These are phyloP conservation scores for Phortica variegata DNA, from an alignment of 1,140 invertebrate genomes.

Conservation along the genomic window DNA sequence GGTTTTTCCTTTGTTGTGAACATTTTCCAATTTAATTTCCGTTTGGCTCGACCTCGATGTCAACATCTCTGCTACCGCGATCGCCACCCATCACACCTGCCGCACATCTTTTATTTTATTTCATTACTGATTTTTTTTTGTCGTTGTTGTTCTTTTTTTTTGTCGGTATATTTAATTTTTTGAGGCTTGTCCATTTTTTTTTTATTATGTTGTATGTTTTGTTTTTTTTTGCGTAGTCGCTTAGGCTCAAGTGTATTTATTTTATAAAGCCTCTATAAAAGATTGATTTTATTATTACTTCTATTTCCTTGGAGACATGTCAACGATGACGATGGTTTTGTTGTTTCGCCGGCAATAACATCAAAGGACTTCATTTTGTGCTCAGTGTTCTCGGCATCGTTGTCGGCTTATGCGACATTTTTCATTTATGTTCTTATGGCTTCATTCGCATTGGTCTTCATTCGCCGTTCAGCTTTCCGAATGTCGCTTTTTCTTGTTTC, in stretches of 20 bases:
- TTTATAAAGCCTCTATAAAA: conserved; percentile 19
- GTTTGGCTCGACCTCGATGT: no score
- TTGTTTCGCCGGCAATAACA: conserved; percentile 22
- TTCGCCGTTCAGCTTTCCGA: no score
- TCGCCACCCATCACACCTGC: conserved; percentile 10
- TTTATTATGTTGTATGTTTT: conserved; percentile 4
- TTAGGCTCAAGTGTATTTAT: conserved; percentile 23
- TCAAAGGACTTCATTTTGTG: conserved; percentile 40
- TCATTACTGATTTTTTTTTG: conserved; percentile 30
- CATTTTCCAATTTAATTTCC: conserved; percentile 24
- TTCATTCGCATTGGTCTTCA: conserved; percentile 20
- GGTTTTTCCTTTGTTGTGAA: conserved; percentile 24
- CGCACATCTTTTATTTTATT: conserved; percentile 33
- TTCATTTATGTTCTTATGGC: conserved; percentile 39
- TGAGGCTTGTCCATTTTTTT: neutral
- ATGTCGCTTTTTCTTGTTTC: conserved; percentile 6
- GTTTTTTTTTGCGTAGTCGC: conserved; percentile 20
- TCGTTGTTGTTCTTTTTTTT: neutral
- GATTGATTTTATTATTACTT: conserved; percentile 49
- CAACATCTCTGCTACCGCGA: no score
- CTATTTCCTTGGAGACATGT: conserved; percentile 53
- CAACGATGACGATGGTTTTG: conserved; percentile 33
- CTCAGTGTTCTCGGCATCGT: conserved; percentile 19
- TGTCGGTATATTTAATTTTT: conserved; percentile 12
- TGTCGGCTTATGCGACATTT: conserved; percentile 44